Conservation (phyloP, 2,113 vertebrate genomes). For the Atherinomorus stipes region DNA sequence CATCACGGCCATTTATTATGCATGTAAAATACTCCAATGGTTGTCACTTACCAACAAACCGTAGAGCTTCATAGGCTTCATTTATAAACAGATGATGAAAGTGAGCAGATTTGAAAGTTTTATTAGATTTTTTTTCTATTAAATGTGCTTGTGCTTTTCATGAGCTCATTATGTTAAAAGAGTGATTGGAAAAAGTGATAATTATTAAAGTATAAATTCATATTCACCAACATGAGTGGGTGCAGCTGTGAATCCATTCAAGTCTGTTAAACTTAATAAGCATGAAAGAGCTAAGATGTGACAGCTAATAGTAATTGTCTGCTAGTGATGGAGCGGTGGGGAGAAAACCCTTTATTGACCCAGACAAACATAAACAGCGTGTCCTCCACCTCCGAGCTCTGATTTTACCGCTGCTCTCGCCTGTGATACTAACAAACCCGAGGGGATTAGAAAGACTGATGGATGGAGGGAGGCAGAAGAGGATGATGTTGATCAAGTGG, state of each 20-base stretch:
- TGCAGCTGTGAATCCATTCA: background rate
- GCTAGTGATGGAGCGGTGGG: background rate
- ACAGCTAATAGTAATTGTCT: slow-evolving; percentile 13
- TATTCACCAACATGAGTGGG: slow-evolving; percentile 45
- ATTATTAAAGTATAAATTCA: slow-evolving; percentile 21
- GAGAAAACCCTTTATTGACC: background rate
- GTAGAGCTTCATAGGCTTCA: slow-evolving; percentile 21
- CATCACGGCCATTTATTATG: slow-evolving; percentile 7
- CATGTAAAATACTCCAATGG: slow-evolving; percentile 48
- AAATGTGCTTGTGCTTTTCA: background rate
- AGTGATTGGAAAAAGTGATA: slow-evolving; percentile 24
- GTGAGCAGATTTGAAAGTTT: slow-evolving; percentile 5
- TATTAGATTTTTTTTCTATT: slow-evolving; percentile 1
- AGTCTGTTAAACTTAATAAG: slow-evolving; percentile 10
- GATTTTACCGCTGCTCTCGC: background rate
- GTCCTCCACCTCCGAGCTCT: slow-evolving; percentile 2
- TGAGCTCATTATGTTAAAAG: slow-evolving; percentile 1
- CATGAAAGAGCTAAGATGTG: background rate
- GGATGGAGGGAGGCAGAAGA: background rate
- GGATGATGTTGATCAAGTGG: slow-evolving; percentile 31
- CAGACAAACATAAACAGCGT: background rate
- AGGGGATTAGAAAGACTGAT: slow-evolving; percentile 1
- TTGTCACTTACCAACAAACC: slow-evolving; percentile 41
- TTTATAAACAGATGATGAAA: slow-evolving; percentile 21
- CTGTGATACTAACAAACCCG: slow-evolving; percentile 4